Evolutionary conservation across 2,888 invertebrate species (phyloP).

Genomic region (Lithophane socia): DNA sequence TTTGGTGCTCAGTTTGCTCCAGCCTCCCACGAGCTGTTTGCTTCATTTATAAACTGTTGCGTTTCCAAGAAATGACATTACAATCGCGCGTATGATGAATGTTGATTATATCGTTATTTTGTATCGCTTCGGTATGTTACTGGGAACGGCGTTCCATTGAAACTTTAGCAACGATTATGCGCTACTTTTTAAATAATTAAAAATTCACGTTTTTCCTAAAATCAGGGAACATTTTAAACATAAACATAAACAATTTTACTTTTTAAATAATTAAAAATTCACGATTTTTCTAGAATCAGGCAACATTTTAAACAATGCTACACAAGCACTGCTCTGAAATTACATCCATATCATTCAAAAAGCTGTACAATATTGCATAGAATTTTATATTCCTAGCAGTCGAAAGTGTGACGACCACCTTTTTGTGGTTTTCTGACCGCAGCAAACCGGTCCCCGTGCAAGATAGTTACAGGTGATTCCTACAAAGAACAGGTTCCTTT

Average conservation of each 20-base stretch:
- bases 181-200: not conserved
- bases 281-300: conserved; percentile 6
- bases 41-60: conserved; percentile 72
- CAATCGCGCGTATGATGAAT: conserved; percentile 66
- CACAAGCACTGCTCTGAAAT: conserved; percentile 12
- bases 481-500: conserved; percentile 81
- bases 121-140: conserved; percentile 52
- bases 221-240: conserved; percentile 1
- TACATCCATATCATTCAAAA: conserved; percentile 33
- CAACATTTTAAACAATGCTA: conserved; percentile 12
- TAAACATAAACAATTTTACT: too few relatives aligned
- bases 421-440: conserved; percentile 82
- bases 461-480: conserved; percentile 84
- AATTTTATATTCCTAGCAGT: conserved; percentile 58
- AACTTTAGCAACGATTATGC: conserved; percentile 13
- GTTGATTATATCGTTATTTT: conserved; percentile 68
- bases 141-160: conserved; percentile 52
- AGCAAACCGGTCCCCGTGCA: conserved; percentile 79
- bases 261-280: conserved; percentile 2
- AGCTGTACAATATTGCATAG: conserved; percentile 37
- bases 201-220: not conserved
- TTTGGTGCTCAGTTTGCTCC: conserved; percentile 69
- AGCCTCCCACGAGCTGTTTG: conserved; percentile 73
- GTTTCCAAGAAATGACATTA: conserved; percentile 74
- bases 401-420: conserved; percentile 80